Evolutionary conservation across 2,797 vertebrate species (phyloP), one percentile per base, ranked within the genome.

Genomic region (Acridotheres tristis): DNA sequence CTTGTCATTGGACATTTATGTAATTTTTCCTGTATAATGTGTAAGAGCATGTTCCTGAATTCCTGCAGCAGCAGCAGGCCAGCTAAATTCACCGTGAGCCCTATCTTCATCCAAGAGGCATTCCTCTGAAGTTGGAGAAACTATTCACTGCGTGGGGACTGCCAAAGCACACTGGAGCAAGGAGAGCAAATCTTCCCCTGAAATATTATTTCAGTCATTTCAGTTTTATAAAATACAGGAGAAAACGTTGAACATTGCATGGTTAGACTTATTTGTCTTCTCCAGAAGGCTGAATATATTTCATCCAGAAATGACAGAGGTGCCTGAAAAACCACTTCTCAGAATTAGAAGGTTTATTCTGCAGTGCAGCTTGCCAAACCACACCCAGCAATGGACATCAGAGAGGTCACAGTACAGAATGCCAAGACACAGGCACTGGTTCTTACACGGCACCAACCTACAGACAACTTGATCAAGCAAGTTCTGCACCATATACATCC

Each of bases 21-120:
- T 76, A 77, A 61, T 92, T 96, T 95, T 94, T 67, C 89, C 61
- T 84, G 67, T 87, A 59, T 82, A 76, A 81, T 34, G 59, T 88
- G 71, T 43, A 80, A 82, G 50, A 87, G 74, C 13, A 3, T 87
- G 77, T 72, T 77, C 38, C 51, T 87, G 77, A 82, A 91, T 95
- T 95, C 93, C 84, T 89, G 78, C 61, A 89, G 88, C 73, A 89
- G 71, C 73, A 81, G 79, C 88, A 54, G 62, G 88, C 87, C 92
- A 95, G 85, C 85, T 88, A 63, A 89, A 95, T 91, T 93, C 89
- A 71, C 88, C 1, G 3, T 88, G 67, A 96, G 81, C 63, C 51
- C 75, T 77, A 61, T 54, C 77, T 78, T 94, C 68, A 79, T 95
- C 96, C 94, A 96, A 94, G 72, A 94, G 53, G 90, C 93, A 94